Percentiles rank a stretch among this genome's conserved stretches.
phyloP scores from a whole-genome alignment of 1,140 invertebrate genomes.

The Ridgeia piscesae region DNA sequence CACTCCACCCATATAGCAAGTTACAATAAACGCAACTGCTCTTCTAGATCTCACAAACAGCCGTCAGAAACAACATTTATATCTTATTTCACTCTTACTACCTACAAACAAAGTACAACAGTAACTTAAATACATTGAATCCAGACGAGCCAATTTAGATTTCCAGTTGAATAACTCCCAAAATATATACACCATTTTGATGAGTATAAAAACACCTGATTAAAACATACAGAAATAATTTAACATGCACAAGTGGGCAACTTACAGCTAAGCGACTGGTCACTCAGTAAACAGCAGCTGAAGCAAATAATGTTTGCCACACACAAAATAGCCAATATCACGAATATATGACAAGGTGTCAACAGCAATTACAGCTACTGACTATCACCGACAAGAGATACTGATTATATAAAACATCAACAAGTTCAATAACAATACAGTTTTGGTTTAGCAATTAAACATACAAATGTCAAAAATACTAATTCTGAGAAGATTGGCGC shows the following conservation, averaged over 20 bases:
- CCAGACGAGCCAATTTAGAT: not conserved
- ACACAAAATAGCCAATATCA: not conserved
- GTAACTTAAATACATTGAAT: conserved; percentile 1
- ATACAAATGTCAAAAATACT: not conserved
- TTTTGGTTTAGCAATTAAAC: conserved; percentile 1
- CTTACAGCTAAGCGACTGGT: not conserved
- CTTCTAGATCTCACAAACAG: not conserved
- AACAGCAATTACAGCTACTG: not conserved
- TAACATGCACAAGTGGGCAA: not conserved
- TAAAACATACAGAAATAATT: not conserved
- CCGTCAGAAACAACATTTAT: not conserved
- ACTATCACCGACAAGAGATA: not conserved
- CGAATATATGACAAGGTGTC: not conserved
- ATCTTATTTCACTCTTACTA: not conserved
- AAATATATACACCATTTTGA: conserved; percentile 6
- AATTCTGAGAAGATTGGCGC: not conserved
- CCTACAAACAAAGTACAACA: not conserved
- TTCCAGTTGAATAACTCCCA: not conserved
- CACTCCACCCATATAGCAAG: not conserved
- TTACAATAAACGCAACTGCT: not conserved
- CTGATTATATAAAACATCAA: not conserved
- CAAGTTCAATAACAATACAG: not conserved
- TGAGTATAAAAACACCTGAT: not conserved
- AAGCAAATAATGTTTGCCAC: not conserved
- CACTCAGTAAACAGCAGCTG: not conserved